Percentiles rank a stretch among this genome's conserved stretches.
phyloP scores from a whole-genome alignment of 2,888 invertebrate species.

The Rhorus exstirpatorius region DNA sequence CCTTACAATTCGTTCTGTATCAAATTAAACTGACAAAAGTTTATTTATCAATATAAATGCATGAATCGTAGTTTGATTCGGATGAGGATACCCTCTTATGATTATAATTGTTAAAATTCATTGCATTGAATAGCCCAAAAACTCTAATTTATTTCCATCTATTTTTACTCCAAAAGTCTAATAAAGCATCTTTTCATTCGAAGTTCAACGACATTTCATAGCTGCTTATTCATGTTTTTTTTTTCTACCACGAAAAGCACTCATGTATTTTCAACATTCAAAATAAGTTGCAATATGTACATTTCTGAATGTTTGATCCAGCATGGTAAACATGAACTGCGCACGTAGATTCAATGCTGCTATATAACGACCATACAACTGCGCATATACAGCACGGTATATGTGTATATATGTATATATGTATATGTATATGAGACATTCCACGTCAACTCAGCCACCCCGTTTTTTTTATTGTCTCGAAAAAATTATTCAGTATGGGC shows the following conservation, averaged over 20 bases:
- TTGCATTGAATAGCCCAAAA: neutral
- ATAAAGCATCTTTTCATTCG: neutral
- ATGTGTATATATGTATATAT: too few relatives aligned
- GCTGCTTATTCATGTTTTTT: slow-evolving; percentile 5
- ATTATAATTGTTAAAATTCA: neutral
- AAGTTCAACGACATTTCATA: neutral
- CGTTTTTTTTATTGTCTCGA: too few relatives aligned
- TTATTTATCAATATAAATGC: neutral
- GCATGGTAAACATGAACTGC: neutral
- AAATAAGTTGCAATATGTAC: slow-evolving; percentile 1
- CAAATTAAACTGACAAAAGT: neutral
- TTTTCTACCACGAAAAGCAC: neutral
- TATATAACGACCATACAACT: too few relatives aligned
- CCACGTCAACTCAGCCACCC: too few relatives aligned
- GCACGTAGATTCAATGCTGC: too few relatives aligned
- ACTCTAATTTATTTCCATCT: too few relatives aligned
- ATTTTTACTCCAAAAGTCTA: neutral
- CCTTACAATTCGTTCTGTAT: slow-evolving; percentile 1
- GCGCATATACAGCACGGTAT: too few relatives aligned
- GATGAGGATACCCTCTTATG: neutral
- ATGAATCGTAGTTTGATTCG: neutral
- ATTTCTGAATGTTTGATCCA: neutral
- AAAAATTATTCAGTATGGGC: too few relatives aligned
- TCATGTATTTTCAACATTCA: neutral
- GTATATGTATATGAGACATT: too few relatives aligned